Percentiles rank a stretch among this genome's conserved stretches.
phyloP scores from a whole-genome alignment of 2,113 vertebrate species.

The Acrocephalus arundinaceus region DNA sequence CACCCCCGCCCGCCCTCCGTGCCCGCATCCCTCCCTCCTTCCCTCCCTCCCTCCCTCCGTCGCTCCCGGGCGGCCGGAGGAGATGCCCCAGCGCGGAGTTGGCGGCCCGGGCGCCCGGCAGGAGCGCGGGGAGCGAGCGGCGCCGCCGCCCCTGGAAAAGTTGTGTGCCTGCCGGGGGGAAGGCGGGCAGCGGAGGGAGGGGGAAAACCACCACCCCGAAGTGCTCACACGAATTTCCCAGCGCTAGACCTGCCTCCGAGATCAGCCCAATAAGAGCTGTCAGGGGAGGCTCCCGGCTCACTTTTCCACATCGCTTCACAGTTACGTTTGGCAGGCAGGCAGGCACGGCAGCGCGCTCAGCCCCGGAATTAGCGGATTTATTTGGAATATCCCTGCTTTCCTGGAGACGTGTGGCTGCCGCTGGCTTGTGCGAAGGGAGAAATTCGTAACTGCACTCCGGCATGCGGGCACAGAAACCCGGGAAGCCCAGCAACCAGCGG shows the following conservation, averaged over 20 bases:
- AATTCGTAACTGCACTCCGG: slow-evolving; percentile 46
- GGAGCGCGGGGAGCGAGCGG: background rate
- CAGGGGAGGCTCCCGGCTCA: slow-evolving; percentile 88
- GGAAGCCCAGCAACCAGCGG: slow-evolving; percentile 1
- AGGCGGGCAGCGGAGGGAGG: background rate
- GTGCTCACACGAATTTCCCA: slow-evolving; percentile 79
- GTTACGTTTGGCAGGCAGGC: slow-evolving; percentile 85
- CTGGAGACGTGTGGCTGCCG: slow-evolving; percentile 50
- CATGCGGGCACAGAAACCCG: slow-evolving; percentile 30
- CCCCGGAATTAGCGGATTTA: slow-evolving; percentile 73
- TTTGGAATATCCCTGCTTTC: slow-evolving; percentile 72
- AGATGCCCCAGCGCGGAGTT: background rate
- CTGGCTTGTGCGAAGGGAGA: slow-evolving; percentile 36
- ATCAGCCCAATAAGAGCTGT: slow-evolving; percentile 91
- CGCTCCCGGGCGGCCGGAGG: background rate
- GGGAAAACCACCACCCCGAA: slow-evolving; percentile 22
- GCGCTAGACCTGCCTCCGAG: slow-evolving; percentile 89
- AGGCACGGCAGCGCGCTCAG: slow-evolving; percentile 79
- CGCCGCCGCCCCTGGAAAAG: slow-evolving; percentile 8
- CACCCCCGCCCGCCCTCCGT: background rate
- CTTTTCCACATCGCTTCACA: slow-evolving; percentile 88
- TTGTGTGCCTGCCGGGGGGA: slow-evolving; percentile 9
- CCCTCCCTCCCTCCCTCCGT: background rate
- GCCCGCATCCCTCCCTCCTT: background rate
- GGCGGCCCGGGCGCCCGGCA: background rate